Percentiles rank a stretch among this genome's conserved stretches.
These are phyloP conservation scores for Jaculus jaculus DNA, from an alignment of 2,113 vertebrate species.

Conservation along the genomic window DNA sequence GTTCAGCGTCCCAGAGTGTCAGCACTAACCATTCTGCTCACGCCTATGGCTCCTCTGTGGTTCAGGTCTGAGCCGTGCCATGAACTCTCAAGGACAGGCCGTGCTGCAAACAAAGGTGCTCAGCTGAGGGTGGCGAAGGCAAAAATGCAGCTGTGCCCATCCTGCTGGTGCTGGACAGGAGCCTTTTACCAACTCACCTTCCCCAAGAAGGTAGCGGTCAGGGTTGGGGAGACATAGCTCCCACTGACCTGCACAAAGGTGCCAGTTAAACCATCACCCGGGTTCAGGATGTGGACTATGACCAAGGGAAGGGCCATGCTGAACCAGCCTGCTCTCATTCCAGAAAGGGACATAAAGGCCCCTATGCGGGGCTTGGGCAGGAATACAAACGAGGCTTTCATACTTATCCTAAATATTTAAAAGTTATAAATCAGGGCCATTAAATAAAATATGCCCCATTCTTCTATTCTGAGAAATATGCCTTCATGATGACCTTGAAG, in stretches of 20 bases:
- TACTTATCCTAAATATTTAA: slow-evolving; percentile 58
- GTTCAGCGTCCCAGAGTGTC: background rate
- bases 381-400: background rate
- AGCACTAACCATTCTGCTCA: background rate
- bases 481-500: slow-evolving; percentile 68
- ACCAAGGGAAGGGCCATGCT: background rate
- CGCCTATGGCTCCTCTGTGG: background rate
- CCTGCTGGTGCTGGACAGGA: background rate
- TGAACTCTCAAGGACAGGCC: background rate
- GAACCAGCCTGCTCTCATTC: background rate
- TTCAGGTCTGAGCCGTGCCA: background rate
- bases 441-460: slow-evolving; percentile 72
- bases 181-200: background rate
- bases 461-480: slow-evolving; percentile 62
- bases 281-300: fast-evolving
- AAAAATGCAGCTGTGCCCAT: background rate
- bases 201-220: background rate
- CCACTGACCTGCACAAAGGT: background rate
- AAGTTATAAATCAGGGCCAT: slow-evolving; percentile 65
- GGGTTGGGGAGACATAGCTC: background rate
- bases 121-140: fast-evolving
- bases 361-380: background rate
- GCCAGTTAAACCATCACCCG: background rate
- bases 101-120: background rate
- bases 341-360: background rate